phyloP scores from a whole-genome alignment of 1,140 invertebrate species.

The Campodea augens region DNA sequence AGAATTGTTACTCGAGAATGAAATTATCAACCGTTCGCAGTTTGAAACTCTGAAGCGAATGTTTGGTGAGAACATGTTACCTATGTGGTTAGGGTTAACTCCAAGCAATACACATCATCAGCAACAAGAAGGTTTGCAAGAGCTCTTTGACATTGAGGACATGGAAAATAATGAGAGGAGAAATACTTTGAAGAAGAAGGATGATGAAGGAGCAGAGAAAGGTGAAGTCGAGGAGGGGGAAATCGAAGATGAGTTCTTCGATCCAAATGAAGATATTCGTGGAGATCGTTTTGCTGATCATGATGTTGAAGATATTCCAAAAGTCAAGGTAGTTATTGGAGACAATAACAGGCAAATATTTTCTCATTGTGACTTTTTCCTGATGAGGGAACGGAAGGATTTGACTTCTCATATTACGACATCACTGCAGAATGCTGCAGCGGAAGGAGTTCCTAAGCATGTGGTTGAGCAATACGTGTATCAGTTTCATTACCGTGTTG shows the following conservation, averaged over 20 bases:
- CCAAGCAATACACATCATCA: too few relatives aligned
- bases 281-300: neutral
- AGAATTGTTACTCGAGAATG: neutral
- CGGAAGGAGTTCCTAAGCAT: too few relatives aligned
- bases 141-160: neutral
- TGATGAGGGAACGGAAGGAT: too few relatives aligned
- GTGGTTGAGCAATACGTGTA: too few relatives aligned
- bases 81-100: neutral
- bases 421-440: too few relatives aligned
- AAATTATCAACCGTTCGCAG: neutral
- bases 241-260: slow-evolving; percentile 8
- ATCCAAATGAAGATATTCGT: slow-evolving; percentile 10
- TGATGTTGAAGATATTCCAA: slow-evolving; percentile 7
- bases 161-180: neutral
- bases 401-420: too few relatives aligned
- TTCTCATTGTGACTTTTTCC: neutral
- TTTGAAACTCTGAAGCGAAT: neutral
- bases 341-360: slow-evolving; percentile 2
- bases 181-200: neutral
- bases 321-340: neutral
- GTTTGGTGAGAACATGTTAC: neutral
- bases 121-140: too few relatives aligned
- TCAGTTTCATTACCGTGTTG: too few relatives aligned
- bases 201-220: neutral
- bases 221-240: neutral